Percentiles rank a stretch among this genome's conserved stretches.
These are phyloP conservation scores for Keiferia lycopersicella DNA, from an alignment of 2,888 invertebrate genomes.

Conservation along the genomic window DNA sequence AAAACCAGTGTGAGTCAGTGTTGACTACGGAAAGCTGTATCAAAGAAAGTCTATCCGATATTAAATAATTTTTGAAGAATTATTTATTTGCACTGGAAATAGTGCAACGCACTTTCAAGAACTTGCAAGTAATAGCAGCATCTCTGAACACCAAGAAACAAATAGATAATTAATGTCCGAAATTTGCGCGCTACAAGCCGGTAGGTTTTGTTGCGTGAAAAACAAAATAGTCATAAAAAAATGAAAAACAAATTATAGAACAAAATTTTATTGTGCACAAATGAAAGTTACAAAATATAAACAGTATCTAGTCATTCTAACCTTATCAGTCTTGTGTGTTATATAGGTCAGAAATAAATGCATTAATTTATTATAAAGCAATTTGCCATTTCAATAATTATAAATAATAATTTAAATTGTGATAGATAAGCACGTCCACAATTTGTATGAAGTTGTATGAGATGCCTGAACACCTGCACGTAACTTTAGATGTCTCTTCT, in stretches of 20 bases:
- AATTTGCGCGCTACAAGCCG: not conserved
- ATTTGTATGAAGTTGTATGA: not conserved
- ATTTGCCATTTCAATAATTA: conserved; percentile 42
- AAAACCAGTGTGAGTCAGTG: no score
- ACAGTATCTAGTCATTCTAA: conserved; percentile 55
- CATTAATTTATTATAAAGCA: conserved; percentile 68
- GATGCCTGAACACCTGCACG: conserved; percentile 31
- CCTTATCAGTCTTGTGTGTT: conserved; percentile 80
- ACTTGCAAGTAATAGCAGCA: no score
- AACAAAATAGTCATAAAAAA: conserved; percentile 47
- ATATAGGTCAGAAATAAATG: conserved; percentile 77
- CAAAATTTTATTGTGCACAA: conserved; percentile 74
- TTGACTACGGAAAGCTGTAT: no score
- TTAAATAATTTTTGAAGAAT: no score
- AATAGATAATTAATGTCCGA: not conserved
- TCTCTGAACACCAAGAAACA: no score
- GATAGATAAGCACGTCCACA: not conserved
- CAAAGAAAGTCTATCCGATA: no score
- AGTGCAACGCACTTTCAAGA: no score
- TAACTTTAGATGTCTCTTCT: conserved; percentile 35
- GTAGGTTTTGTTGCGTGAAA: not conserved
- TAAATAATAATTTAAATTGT: not conserved
- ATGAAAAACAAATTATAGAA: conserved; percentile 60
- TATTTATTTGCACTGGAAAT: no score
- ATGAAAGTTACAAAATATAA: conserved; percentile 75